Base-by-base conservation (phyloP, 2,797 vertebrate genomes). In the Alauda arvensis region DNA sequence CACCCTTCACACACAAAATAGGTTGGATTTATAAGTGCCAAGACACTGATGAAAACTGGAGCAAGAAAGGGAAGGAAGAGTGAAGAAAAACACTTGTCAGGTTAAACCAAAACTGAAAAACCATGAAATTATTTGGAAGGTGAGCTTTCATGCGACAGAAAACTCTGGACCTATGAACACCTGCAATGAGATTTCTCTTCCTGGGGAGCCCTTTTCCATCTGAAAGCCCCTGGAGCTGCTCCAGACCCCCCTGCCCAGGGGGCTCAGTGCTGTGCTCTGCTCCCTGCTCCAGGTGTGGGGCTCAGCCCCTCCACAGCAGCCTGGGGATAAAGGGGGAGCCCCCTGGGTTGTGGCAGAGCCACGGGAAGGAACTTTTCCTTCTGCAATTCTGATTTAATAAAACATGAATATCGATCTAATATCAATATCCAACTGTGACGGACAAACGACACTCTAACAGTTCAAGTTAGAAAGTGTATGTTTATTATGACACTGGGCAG, bases 301-400 rank as follows among this genome's bases (percentile, higher is more conserved):
- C 55, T 87, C 63, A 46, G 51, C 16, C 74, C 45, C 25, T 10
- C 4, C 34, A 8, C 2, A 61, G 26, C 29, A 24, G 7, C 0
- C 0, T 0, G 4, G 52, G 37, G 11, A 24, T 4, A 11, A 12
- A 28, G 18, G 31, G 25, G 25, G 18, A 57, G 7, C 13, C 24
- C 3, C 29, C n/a, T 28, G 16, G 2, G 37, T 25, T 53, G 26
- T 14, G 29, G 34, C 40, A 18, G 51, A 14, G 24, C 1, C 56
- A 18, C 25, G 5, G 13, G 21, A 29, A 39, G 8, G 46, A 74
- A 14, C 28, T 10, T 5, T 18, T 55, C 37, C 39, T 24, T 7
- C 20, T 26, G 25, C 17, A 77, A 16, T n/a, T n/a, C n/a, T n/a
- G n/a, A n/a, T n/a, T n/a, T n/a, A n/a, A n/a, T n/a, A n/a, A n/a